phyloP scores from a whole-genome alignment of 1,140 invertebrate species.

The Macrobrachium rosenbergii region DNA sequence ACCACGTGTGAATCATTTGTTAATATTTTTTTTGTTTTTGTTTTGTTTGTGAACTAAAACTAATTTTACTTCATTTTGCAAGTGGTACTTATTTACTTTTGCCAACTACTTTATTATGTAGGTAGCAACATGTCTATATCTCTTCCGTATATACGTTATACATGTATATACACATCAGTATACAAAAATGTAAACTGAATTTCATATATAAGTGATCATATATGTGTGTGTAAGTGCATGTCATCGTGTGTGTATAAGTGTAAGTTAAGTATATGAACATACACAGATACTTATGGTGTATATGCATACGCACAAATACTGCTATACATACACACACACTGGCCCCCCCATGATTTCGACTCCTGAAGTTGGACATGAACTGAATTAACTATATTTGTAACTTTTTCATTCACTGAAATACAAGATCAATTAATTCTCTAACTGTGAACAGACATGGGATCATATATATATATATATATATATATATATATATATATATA shows the following conservation, averaged over 20 bases:
- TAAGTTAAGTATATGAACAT: too few relatives aligned
- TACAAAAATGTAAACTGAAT: too few relatives aligned
- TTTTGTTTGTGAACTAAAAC: background rate
- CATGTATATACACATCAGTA: background rate
- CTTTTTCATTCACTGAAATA: too few relatives aligned
- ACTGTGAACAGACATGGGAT: too few relatives aligned
- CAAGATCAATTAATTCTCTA: too few relatives aligned
- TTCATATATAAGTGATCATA: background rate
- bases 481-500: too few relatives aligned
- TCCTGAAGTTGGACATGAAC: too few relatives aligned
- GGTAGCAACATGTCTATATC: background rate
- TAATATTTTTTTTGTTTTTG: background rate
- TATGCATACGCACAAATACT: background rate
- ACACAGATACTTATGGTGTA: background rate
- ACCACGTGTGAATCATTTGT: constrained; percentile 45
- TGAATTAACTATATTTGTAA: too few relatives aligned
- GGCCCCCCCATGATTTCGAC: background rate
- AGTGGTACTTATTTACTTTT: constrained; percentile 16
- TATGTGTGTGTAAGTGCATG: too few relatives aligned
- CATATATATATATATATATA: too few relatives aligned
- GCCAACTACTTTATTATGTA: background rate
- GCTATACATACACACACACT: constrained; percentile 25
- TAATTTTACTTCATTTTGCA: constrained; percentile 38
- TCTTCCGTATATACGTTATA: background rate
- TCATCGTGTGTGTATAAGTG: too few relatives aligned